phyloP scores from a whole-genome alignment of 2,113 vertebrate species.

The Brienomyrus longianalis region DNA sequence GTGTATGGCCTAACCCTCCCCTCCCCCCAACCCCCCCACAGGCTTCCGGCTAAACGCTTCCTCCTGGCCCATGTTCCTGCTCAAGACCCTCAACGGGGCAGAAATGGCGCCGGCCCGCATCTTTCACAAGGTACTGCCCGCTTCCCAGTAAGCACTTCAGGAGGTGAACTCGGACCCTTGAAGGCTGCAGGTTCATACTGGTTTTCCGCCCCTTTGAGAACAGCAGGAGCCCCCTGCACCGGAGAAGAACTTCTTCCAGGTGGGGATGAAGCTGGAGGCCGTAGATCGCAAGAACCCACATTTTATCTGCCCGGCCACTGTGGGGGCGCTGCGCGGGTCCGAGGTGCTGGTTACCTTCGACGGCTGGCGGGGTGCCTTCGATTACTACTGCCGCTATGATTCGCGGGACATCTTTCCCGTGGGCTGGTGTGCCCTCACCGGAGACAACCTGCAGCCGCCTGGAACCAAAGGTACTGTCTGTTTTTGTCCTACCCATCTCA shows the following conservation, averaged over 20 bases:
- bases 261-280: slow-evolving; percentile 97
- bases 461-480: slow-evolving; percentile 84
- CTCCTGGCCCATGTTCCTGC: slow-evolving; percentile 98
- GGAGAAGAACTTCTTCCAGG: slow-evolving; percentile 91
- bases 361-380: slow-evolving; percentile 96
- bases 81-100: slow-evolving; percentile 96
- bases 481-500: background rate
- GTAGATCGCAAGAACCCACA: slow-evolving; percentile 98
- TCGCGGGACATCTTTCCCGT: slow-evolving; percentile 98
- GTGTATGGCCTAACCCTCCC: background rate
- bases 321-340: slow-evolving; percentile 90
- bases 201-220: slow-evolving; percentile 24
- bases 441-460: slow-evolving; percentile 96
- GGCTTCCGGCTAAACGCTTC: slow-evolving; percentile 96
- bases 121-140: slow-evolving; percentile 86
- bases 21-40: slow-evolving; percentile 40
- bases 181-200: background rate
- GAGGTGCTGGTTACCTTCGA: slow-evolving; percentile 98
- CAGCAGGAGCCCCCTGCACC: slow-evolving; percentile 89
- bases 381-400: slow-evolving; percentile 99
- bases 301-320: slow-evolving; percentile 97
- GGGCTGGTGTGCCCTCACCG: slow-evolving; percentile 94
- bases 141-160: background rate
- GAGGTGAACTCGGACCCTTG: background rate
- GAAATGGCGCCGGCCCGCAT: slow-evolving; percentile 95